Conservation (phyloP, 2,797 vertebrate species). For the Malacoctenus gilli region DNA sequence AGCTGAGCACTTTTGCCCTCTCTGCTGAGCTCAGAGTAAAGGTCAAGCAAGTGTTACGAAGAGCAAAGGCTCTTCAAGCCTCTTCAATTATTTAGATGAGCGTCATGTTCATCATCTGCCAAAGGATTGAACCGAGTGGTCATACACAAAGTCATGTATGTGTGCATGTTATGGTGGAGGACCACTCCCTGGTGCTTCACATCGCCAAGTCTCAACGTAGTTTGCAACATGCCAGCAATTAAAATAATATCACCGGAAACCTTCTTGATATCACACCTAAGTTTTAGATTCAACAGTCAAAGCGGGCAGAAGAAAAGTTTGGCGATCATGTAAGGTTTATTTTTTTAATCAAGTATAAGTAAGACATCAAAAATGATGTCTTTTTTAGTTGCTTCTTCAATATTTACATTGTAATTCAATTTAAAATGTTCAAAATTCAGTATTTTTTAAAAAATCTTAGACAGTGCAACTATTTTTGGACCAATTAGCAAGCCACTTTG, state of each 20-base stretch:
- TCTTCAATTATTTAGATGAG: constrained; percentile 28
- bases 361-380: too few species aligned
- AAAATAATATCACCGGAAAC: too few species aligned
- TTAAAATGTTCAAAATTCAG: too few species aligned
- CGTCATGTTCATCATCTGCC: constrained; percentile 25
- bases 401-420: too few species aligned
- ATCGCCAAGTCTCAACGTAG: neutral
- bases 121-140: constrained; percentile 10
- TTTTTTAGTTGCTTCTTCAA: too few species aligned
- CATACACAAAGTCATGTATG: neutral
- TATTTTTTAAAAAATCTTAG: too few species aligned
- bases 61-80: constrained; percentile 25
- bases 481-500: constrained; percentile 5
- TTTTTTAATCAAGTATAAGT: too few species aligned
- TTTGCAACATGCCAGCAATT: too few species aligned
- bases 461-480: constrained; percentile 6
- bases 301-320: too few species aligned
- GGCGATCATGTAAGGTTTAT: too few species aligned
- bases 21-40: constrained; percentile 5
- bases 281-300: too few species aligned
- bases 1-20: neutral
- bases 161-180: neutral
- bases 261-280: too few species aligned
- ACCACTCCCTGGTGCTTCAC: neutral
- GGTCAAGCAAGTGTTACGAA: constrained; percentile 34